Evolutionary conservation across 2,797 vertebrate genomes (phyloP).

Genomic region (Parotocinclus haroldoi): DNA sequence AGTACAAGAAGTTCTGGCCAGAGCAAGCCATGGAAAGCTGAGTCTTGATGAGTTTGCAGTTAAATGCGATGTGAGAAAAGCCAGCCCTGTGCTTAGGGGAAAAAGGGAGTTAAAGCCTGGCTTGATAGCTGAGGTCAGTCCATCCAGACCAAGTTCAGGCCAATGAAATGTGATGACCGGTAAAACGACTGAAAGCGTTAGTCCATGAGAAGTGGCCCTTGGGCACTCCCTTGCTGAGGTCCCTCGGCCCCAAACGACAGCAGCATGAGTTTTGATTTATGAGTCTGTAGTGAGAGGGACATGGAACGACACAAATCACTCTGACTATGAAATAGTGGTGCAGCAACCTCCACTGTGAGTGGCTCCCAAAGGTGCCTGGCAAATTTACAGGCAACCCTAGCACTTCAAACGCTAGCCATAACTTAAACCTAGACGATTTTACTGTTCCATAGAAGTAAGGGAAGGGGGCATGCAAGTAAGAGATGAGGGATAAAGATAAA

Average conservation of each 20-base stretch:
- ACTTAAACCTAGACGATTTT: conserved; percentile 89
- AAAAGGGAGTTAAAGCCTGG: conserved; percentile 15
- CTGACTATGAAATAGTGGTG: conserved; percentile 80
- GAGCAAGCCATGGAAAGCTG: conserved; percentile 40
- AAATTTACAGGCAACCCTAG: conserved; percentile 91
- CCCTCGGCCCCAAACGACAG: conserved; percentile 52
- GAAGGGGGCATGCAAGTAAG: conserved; percentile 44
- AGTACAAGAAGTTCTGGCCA: conserved; percentile 43
- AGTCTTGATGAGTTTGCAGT: conserved; percentile 29
- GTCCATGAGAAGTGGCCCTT: conserved; percentile 46
- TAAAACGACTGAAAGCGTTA: conserved; percentile 50
- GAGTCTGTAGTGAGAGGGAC: conserved; percentile 79
- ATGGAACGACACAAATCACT: conserved; percentile 86
- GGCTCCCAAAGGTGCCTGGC: conserved; percentile 82
- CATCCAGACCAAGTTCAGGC: conserved; percentile 30
- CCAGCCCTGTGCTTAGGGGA: conserved; percentile 3
- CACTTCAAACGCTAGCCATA: conserved; percentile 92
- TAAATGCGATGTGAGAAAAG: conserved; percentile 18
- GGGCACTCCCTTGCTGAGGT: conserved; percentile 29
- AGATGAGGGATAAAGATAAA: conserved; percentile 68
- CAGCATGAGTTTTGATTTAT: conserved; percentile 80
- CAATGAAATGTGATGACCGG: conserved; percentile 43
- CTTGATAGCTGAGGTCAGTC: conserved; percentile 35
- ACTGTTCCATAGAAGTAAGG: conserved; percentile 80
- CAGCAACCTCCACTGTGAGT: conserved; percentile 55